phyloP scores from a whole-genome alignment of 2,113 vertebrate genomes.

The Etheostoma cragini region DNA sequence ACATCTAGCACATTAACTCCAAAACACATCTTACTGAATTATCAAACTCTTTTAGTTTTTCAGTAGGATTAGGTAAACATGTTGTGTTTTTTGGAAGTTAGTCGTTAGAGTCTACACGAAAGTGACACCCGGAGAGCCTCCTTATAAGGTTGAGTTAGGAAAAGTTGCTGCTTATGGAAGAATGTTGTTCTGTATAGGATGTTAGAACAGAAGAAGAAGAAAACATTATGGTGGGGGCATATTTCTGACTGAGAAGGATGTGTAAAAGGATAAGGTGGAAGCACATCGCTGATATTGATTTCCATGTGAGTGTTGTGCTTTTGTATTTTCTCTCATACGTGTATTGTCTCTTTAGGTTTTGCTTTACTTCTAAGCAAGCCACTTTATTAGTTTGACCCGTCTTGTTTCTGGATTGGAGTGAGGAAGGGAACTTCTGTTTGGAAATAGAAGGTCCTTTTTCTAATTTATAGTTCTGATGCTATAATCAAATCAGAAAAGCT shows the following conservation, averaged over 20 bases:
- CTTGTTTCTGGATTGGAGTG: neutral
- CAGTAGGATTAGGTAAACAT: neutral
- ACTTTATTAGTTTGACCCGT: neutral
- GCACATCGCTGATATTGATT: neutral
- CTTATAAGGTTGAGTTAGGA: neutral
- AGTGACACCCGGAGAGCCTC: neutral
- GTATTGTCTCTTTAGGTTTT: neutral
- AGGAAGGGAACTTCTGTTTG: neutral
- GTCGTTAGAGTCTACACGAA: neutral
- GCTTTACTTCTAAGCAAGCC: neutral
- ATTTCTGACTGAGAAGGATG: neutral
- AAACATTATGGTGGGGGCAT: neutral
- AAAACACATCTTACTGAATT: neutral
- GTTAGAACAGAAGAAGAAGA: no score
- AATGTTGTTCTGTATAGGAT: no score
- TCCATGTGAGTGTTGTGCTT: neutral
- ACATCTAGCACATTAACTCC: no score
- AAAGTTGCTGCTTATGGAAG: neutral
- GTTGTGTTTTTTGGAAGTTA: neutral
- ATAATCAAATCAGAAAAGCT: neutral
- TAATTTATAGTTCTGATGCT: neutral
- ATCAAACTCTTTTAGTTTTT: neutral
- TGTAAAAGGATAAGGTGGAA: neutral
- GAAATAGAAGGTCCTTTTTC: neutral
- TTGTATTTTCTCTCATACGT: neutral